A percentile compares a stretch with the other conserved stretches of the same genome.
Evolutionary conservation across 2,113 vertebrate genomes (phyloP).

Genomic region (Potamarius usumacintae): DNA sequence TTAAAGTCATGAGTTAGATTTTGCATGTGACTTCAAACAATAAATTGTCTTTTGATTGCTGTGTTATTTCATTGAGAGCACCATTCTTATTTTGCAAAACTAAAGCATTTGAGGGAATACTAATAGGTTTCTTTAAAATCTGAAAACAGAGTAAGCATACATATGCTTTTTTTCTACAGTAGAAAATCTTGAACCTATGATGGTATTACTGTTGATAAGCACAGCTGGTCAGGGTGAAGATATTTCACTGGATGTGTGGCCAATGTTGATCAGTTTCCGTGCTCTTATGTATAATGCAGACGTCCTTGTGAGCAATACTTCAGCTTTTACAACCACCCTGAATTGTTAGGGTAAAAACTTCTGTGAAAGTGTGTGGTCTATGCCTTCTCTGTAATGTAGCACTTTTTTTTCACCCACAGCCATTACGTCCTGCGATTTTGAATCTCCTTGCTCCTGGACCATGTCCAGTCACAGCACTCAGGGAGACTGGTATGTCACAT

Average conservation of each 20-base stretch:
- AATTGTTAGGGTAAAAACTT: not conserved
- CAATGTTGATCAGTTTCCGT: not conserved
- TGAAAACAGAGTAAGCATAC: not conserved
- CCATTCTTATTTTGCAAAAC: not conserved
- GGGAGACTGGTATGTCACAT: slow-evolving; percentile 69
- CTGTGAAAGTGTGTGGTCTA: not conserved
- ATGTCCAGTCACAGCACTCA: slow-evolving; percentile 66
- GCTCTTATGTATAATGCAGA: not conserved
- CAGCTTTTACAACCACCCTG: not conserved
- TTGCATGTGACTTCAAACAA: not conserved
- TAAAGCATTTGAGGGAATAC: not conserved
- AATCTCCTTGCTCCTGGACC: slow-evolving; percentile 72
- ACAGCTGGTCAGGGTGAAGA: not conserved
- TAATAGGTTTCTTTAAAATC: not conserved
- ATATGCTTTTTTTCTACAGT: not conserved
- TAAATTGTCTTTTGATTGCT: slow-evolving; percentile 20
- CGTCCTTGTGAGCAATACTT: not conserved
- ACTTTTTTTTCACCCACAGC: slow-evolving; percentile 35
- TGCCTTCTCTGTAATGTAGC: not conserved
- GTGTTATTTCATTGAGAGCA: not conserved
- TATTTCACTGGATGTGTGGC: not conserved
- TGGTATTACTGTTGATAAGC: not conserved
- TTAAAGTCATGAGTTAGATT: not conserved
- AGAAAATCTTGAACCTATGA: not conserved
- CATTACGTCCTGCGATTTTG: slow-evolving; percentile 74